Evolutionary conservation across 2,797 vertebrate species (phyloP), one percentile per base, ranked within the genome.

Genomic region (Poeciliopsis presidionis): DNA sequence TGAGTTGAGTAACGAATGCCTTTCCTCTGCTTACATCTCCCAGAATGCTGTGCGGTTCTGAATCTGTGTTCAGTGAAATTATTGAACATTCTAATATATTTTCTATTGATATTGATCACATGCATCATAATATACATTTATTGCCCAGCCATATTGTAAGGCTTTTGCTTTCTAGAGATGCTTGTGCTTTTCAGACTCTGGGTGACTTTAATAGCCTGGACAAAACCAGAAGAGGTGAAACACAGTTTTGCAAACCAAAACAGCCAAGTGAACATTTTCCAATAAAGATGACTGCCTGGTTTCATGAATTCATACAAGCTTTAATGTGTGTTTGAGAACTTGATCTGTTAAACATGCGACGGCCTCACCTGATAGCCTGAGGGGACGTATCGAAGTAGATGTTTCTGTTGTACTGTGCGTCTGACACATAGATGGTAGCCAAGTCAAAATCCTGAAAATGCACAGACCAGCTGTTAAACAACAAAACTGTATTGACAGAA

Each of bases 321-420:
- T 33, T 63, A 20, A 36, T 63, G 59, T 18, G 16, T 12, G 16
- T 39, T 12, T 41, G 63, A 65, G 8, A 65, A 65, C 20, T 39
- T 9, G 61, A 65, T 39, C 9, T 25, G n/a, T 8, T 39, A 57
- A 39, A 49, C 20, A 39, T 7, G 41, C 36, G 63, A 33, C 1
- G 0, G 2, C 51, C 79, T 86, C 90, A 98, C 97, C 96, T 97
- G 87, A 98, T 93, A 0, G 97, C 95, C 89, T 92, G 92, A 0
- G 97, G 96, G 0, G 97, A 96, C 0, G 96, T 96, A 89, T 97
- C 95, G 28, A 99, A 98, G 28, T 84, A 95, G 70, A 98, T 96
- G 77, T 99, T 99, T 76, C 97, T 95, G 94, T 97, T 98, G 92
- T 97, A 97, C 81, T 98, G 97, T 11, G 98, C 98, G 47, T 99